Conservation (phyloP, 2,888 invertebrate genomes). For the Drosophila atripex region DNA sequence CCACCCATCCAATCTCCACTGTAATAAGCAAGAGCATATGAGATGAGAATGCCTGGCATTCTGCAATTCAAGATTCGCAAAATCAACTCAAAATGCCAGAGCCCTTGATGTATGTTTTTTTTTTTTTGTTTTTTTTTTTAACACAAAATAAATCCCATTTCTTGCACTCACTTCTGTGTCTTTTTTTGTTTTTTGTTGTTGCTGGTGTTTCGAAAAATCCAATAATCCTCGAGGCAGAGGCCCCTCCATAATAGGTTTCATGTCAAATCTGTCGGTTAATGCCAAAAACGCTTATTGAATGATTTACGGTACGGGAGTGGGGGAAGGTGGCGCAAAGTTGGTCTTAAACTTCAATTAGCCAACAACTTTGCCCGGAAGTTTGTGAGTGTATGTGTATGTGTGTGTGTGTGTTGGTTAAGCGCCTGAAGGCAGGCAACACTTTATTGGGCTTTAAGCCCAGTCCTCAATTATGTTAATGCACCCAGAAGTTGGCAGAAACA, state of each 20-base stretch:
- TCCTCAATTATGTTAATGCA: conserved; percentile 35
- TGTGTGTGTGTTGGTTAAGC: neutral
- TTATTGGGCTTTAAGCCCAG: conserved; percentile 16
- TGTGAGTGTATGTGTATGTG: neutral
- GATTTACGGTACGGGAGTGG: conserved; percentile 28
- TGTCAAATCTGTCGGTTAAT: conserved; percentile 34
- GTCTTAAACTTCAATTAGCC: conserved; percentile 51
- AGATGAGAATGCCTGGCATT: conserved; percentile 20
- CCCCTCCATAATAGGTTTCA: conserved; percentile 20
- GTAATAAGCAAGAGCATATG: neutral
- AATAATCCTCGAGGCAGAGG: conserved; percentile 5
- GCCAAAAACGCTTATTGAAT: conserved; percentile 48
- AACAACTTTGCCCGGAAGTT: conserved; percentile 20
- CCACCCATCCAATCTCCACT: neutral
- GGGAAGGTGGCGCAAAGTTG: conserved; percentile 11
- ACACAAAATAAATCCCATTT: neutral
- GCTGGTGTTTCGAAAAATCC: neutral
- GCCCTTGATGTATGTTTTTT: conserved; percentile 1
- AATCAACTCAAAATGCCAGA: conserved; percentile 8
- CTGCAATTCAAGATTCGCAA: neutral
- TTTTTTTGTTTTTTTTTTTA: neutral
- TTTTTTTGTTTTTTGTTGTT: neutral
- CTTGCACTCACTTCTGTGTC: neutral
- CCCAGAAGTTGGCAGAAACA: neutral
- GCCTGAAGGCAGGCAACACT: conserved; percentile 33